Evolutionary conservation across 2,888 invertebrate genomes (phyloP), one percentile per base, ranked within the genome.

Genomic region (Operophtera brumata): DNA sequence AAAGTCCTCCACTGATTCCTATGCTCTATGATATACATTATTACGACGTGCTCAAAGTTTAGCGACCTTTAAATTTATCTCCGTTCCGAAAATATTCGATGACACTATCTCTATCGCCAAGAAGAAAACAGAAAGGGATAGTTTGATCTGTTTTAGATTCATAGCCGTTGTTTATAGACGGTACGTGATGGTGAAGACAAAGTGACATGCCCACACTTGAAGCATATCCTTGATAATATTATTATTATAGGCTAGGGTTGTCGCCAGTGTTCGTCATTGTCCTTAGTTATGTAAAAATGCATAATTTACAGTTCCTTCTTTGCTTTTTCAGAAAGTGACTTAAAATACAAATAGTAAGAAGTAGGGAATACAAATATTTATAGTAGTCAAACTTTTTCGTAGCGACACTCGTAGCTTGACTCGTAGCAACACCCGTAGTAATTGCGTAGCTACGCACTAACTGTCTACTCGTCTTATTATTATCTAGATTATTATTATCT

Each of bases 161-260:
- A 57, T 58, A 9, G 44, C n/a, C 41, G 52, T 62, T 56, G 54
- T 60, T 58, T 62, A 62, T 58, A 39, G 39, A 32, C 20, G 32
- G 47, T 12, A 58, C 62, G 62, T 62, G 62, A 62, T 51, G 50
- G 11, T 47, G 44, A 20, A 46, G 51, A 55, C 50, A 42, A 55
- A 46, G 41, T 50, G 43, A 28, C 26, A 34, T 26, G 26, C 20
- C 34, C 41, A 46, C 20, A 32, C 20, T 41, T 25, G 32, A 51
- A 48, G 34, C 25, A 35, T 53, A 20, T 35, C 26, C 34, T 37
- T 26, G 26, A 42, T 35, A n/a, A 35, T 30, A 12, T 20, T 43
- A 11, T 26, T 20, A 34, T 6, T 34, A 1, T 36, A 8, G 11
- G 34, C 11, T 11, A 34, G 34, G 45, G 45, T 35, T 35, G 35